Percentiles rank a stretch among this genome's conserved stretches.
Evolutionary conservation across 1,140 invertebrate species (phyloP).

Genomic region (Papilio polyxenes): DNA sequence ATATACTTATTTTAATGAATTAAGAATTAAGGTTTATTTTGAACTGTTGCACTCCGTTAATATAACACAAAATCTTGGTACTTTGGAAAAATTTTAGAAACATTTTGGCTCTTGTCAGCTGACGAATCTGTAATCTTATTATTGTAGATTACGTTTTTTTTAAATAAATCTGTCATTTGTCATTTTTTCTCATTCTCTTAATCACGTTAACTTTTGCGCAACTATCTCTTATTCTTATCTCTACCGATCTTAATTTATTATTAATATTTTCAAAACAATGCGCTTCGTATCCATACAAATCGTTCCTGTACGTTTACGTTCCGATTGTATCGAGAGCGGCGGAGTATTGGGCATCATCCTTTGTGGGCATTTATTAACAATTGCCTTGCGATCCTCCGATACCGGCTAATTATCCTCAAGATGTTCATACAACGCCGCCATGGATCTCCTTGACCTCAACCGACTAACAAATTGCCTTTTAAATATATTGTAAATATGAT

Average conservation of each 20-base stretch:
- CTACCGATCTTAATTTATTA: too few relatives aligned
- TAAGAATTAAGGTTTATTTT: too few relatives aligned
- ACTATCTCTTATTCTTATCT: neutral
- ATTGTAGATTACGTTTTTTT: too few relatives aligned
- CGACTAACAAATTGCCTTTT: neutral
- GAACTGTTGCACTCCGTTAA: too few relatives aligned
- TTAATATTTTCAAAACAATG: neutral
- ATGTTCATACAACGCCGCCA: conserved; percentile 37
- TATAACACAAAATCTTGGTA: too few relatives aligned
- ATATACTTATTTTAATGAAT: neutral
- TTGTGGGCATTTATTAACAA: conserved; percentile 62
- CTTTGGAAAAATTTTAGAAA: too few relatives aligned
- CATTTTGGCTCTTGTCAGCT: too few relatives aligned
- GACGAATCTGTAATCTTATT: too few relatives aligned
- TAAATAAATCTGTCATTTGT: too few relatives aligned
- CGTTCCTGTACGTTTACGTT: conserved; percentile 30
- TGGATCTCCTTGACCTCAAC: neutral
- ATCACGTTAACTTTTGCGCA: neutral
- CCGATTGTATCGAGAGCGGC: conserved; percentile 48
- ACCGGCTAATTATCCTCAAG: conserved; percentile 54
- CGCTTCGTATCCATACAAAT: conserved; percentile 32
- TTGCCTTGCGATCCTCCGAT: conserved; percentile 52
- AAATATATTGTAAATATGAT: too few relatives aligned
- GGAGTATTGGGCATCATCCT: conserved; percentile 52
- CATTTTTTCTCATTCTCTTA: neutral